Evolutionary conservation across 2,888 invertebrate genomes (phyloP).

Genomic region (Chaetogeoica ovagalla): DNA sequence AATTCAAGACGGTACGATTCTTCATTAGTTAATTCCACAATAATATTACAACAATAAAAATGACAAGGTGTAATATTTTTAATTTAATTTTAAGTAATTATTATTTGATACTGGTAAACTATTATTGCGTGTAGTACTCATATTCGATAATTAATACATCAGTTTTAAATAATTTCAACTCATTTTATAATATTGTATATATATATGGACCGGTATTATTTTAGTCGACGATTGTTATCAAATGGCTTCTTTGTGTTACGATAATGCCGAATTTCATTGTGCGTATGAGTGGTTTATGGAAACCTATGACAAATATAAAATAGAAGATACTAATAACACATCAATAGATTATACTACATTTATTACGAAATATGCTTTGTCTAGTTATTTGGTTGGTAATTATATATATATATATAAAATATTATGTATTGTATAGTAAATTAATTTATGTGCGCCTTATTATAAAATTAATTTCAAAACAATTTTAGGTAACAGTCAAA

Average conservation of each 20-base stretch:
- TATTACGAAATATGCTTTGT: not conserved
- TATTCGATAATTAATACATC: not conserved
- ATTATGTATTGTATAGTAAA: not conserved
- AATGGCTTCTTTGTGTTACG: constrained; percentile 22
- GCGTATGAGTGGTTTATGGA: constrained; percentile 14
- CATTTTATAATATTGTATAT: no score
- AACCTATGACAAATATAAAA: not conserved
- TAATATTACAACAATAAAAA: no score
- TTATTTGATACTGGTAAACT: no score
- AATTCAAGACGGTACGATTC: no score
- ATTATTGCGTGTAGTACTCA: no score
- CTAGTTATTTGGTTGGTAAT: constrained; percentile 23
- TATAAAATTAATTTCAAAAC: not conserved
- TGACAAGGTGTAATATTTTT: no score
- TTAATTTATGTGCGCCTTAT: no score
- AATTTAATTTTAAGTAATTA: no score
- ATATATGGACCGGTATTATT: not conserved
- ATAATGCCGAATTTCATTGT: constrained; percentile 25
- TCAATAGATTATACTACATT: not conserved
- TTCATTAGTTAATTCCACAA: no score
- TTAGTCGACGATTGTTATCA: constrained; percentile 22
- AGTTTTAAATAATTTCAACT: no score
- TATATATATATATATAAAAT: not conserved
- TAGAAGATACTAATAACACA: not conserved
- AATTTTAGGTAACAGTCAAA: not conserved